phyloP scores from a whole-genome alignment of 1,140 invertebrate genomes.

The Phymastichus coffea region DNA sequence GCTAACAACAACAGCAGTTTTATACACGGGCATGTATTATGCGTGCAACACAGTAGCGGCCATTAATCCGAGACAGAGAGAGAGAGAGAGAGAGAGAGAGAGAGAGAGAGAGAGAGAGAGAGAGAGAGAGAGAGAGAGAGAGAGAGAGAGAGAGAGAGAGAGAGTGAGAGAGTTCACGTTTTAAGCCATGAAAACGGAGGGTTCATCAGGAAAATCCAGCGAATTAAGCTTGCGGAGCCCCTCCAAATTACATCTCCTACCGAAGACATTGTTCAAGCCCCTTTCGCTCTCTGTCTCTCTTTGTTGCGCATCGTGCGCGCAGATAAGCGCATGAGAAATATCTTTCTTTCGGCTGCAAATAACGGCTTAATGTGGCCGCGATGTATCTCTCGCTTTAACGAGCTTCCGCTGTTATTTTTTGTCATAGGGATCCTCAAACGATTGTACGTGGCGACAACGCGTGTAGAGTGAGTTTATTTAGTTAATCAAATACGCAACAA shows the following conservation, averaged over 20 bases:
- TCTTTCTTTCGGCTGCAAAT: neutral
- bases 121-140: too few species aligned
- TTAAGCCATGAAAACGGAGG: neutral
- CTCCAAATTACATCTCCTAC: neutral
- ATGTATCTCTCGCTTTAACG: slow-evolving; percentile 1
- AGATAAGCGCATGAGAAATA: slow-evolving; percentile 4
- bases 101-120: too few species aligned
- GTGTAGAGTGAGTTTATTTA: too few species aligned
- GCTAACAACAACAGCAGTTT: neutral
- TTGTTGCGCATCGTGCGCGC: neutral
- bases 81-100: too few species aligned
- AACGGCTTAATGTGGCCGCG: neutral
- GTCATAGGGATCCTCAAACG: too few species aligned
- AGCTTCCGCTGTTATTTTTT: slow-evolving; percentile 2
- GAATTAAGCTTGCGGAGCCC: slow-evolving; percentile 13
- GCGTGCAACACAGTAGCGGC: too few species aligned
- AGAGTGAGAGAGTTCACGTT: too few species aligned
- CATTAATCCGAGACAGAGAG: slow-evolving; percentile 6
- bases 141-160: too few species aligned
- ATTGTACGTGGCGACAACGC: too few species aligned
- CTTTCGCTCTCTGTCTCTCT: too few species aligned
- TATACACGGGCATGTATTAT: neutral
- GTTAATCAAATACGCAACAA: too few species aligned
- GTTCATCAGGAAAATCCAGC: slow-evolving; percentile 12
- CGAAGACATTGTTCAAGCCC: neutral